Evolutionary conservation across 2,797 vertebrate species (phyloP).

Genomic region (Dermochelys coriacea): DNA sequence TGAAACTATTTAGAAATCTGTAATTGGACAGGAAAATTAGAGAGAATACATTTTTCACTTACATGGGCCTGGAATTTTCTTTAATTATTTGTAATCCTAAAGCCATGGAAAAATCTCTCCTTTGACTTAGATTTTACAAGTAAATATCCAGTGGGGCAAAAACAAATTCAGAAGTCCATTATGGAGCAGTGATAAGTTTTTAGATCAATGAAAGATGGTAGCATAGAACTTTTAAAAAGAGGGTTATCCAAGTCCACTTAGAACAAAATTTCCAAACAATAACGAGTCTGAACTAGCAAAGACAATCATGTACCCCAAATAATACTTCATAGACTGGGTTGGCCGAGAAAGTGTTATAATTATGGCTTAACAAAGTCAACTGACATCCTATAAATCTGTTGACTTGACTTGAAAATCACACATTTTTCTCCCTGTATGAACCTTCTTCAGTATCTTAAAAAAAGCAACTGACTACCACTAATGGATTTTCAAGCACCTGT

Average conservation of each 20-base stretch:
- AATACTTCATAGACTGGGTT: background rate
- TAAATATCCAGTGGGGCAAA: background rate
- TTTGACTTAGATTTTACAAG: background rate
- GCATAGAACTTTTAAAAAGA: background rate
- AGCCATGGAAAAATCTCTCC: background rate
- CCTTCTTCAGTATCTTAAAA: background rate
- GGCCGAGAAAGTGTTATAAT: background rate
- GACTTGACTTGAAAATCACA: background rate
- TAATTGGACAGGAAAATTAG: background rate
- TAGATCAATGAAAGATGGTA: background rate
- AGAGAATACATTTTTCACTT: conserved; percentile 29
- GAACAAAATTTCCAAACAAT: background rate
- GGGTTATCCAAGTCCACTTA: background rate
- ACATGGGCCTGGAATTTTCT: background rate
- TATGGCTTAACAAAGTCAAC: background rate
- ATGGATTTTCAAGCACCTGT: background rate
- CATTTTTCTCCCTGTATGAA: background rate
- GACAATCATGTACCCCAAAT: background rate
- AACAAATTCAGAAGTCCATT: background rate
- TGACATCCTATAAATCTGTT: background rate
- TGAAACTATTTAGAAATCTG: conserved; percentile 20
- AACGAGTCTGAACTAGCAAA: background rate
- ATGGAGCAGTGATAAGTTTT: background rate
- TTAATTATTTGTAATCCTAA: conserved; percentile 37
- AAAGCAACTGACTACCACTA: background rate